These are phyloP conservation scores for Siphlonurus alternatus DNA, from an alignment of 2,888 invertebrate genomes.

Conservation along the genomic window DNA sequence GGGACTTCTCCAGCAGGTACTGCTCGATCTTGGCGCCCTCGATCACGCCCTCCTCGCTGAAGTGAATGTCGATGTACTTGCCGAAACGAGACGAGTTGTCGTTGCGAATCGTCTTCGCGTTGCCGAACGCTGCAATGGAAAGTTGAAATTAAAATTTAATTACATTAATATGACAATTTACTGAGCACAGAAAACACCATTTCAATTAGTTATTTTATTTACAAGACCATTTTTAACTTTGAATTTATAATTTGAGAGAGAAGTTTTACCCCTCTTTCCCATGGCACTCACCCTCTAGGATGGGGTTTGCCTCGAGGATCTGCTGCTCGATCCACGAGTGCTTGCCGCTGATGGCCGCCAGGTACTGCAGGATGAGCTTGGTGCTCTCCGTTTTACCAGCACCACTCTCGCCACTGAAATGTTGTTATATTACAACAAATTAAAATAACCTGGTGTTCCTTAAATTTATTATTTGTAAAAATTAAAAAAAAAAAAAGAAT, in stretches of 20 bases:
- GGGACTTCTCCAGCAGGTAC: constrained; percentile 84
- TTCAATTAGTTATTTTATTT: not conserved
- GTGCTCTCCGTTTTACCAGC: constrained; percentile 95
- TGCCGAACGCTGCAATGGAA: constrained; percentile 62
- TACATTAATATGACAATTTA: not conserved
- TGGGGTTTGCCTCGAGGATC: constrained; percentile 91
- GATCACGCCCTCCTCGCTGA: constrained; percentile 65
- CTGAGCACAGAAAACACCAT: not conserved
- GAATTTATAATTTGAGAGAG: not conserved
- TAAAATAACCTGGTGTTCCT: constrained; percentile 1
- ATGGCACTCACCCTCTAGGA: constrained; percentile 52
- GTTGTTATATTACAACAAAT: not conserved
- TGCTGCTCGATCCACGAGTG: constrained; percentile 97
- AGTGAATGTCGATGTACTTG: constrained; percentile 85
- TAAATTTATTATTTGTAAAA: too few relatives aligned
- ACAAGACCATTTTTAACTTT: not conserved
- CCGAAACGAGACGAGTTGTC: constrained; percentile 95
- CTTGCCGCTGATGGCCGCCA: constrained; percentile 85
- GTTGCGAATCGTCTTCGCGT: constrained; percentile 88
- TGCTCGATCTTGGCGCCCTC: constrained; percentile 91
- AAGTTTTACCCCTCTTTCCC: not conserved
- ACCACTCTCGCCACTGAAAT: constrained; percentile 80
- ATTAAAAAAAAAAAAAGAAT: not conserved
- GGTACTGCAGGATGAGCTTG: constrained; percentile 80
- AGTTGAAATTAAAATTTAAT: not conserved